Conservation (phyloP, 2,797 vertebrate species). For the Acropternis orthonyx region DNA sequence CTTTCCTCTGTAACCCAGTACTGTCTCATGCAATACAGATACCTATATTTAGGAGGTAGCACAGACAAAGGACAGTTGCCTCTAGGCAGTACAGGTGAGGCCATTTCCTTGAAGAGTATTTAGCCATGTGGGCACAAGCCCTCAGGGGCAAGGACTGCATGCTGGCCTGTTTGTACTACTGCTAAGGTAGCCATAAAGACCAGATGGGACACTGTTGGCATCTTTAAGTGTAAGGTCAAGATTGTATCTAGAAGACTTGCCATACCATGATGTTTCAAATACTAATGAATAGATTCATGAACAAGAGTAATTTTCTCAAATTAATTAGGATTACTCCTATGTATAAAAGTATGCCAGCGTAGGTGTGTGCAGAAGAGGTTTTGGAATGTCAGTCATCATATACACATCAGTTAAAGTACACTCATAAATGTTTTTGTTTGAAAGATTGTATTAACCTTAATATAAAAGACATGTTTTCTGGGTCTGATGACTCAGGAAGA, state of each 20-base stretch:
- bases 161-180: background rate
- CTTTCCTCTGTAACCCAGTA: background rate
- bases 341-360: conserved; percentile 37
- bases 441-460: conserved; percentile 47
- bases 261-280: background rate
- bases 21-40: background rate
- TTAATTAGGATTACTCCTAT: conserved; percentile 62
- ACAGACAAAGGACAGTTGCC: background rate
- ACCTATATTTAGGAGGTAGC: background rate
- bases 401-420: conserved; percentile 52
- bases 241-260: conserved; percentile 24
- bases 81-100: background rate
- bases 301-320: conserved; percentile 57
- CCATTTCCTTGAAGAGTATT: background rate
- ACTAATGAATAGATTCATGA: conserved; percentile 19
- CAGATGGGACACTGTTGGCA: background rate
- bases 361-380: conserved; percentile 44
- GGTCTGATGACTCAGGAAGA: conserved; percentile 58
- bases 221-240: background rate
- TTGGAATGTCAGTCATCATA: conserved; percentile 60
- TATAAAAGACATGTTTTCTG: conserved; percentile 62
- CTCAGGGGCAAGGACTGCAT: background rate
- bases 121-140: background rate
- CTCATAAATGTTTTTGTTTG: conserved; percentile 40
- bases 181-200: background rate